These are phyloP conservation scores for Porites evermanni DNA, from an alignment of 92 coral and sea anemone genomes.

Conservation along the genomic window DNA sequence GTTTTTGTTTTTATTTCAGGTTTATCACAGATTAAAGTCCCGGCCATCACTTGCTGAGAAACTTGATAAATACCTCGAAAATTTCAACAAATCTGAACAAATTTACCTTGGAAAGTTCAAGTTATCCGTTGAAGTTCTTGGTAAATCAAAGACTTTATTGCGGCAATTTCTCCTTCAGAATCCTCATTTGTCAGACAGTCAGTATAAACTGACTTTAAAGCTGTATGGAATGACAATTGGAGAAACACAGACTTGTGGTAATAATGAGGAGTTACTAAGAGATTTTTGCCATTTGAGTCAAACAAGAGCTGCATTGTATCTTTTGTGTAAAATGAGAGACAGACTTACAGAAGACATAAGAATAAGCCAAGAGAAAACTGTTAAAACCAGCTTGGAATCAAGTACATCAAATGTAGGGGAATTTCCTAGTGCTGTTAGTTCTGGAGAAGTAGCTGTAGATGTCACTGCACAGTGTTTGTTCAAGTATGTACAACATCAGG, in stretches of 20 bases:
- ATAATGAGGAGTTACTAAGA: constrained; percentile 22
- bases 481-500: constrained; percentile 63
- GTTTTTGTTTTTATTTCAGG: constrained; percentile 39
- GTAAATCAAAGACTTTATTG: constrained; percentile 60
- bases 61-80: constrained; percentile 72
- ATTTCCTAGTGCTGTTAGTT: constrained; percentile 13
- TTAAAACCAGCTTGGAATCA: not conserved
- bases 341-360: constrained; percentile 46
- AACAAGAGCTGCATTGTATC: constrained; percentile 60
- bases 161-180: constrained; percentile 78
- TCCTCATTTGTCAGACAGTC: constrained; percentile 69
- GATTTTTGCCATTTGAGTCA: constrained; percentile 54
- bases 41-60: constrained; percentile 79
- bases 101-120: constrained; percentile 69
- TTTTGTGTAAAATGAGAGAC: constrained; percentile 68
- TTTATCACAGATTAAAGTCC: constrained; percentile 64
- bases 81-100: constrained; percentile 79
- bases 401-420: not conserved
- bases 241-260: constrained; percentile 16
- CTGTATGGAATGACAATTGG: constrained; percentile 65
- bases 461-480: constrained; percentile 66
- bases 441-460: constrained; percentile 43
- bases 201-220: constrained; percentile 58
- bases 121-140: constrained; percentile 63
- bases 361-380: not conserved